phyloP scores from a whole-genome alignment of 1,140 invertebrate genomes.

The Procambarus clarkii region DNA sequence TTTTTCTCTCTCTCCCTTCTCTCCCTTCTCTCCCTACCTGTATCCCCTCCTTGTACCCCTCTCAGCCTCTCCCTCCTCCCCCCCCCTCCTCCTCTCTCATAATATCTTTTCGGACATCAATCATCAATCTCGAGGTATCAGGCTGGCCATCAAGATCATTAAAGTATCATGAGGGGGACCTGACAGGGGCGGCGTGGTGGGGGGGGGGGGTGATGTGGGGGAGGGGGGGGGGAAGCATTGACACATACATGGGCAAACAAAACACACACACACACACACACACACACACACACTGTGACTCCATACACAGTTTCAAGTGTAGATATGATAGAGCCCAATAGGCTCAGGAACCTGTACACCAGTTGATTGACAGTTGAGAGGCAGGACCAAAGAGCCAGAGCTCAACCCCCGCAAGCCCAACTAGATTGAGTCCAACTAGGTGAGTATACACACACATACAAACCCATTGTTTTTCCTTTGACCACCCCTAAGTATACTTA shows the following conservation, averaged over 20 bases:
- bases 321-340: too few relatives aligned
- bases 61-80: too few relatives aligned
- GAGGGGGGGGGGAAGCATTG: not conserved
- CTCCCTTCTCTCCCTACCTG: not conserved
- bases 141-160: slow-evolving; percentile 19
- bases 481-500: too few relatives aligned
- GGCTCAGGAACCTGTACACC: not conserved
- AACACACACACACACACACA: not conserved
- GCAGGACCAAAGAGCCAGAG: too few relatives aligned
- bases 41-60: too few relatives aligned
- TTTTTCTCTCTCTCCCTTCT: not conserved
- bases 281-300: too few relatives aligned
- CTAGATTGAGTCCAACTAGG: too few relatives aligned
- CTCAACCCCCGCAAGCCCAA: too few relatives aligned
- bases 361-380: not conserved
- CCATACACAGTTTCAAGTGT: too few relatives aligned
- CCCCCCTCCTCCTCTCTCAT: not conserved
- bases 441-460: too few relatives aligned
- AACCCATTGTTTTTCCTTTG: too few relatives aligned
- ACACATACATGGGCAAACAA: not conserved
- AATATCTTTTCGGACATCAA: slow-evolving; percentile 34
- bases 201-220: not conserved
- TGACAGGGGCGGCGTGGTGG: too few relatives aligned
- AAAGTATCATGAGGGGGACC: not conserved
- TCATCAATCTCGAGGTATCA: slow-evolving; percentile 35